A percentile compares a stretch with the other conserved stretches of the same genome.
These are phyloP conservation scores for Pterocles orientalis DNA, from an alignment of 2,113 vertebrate genomes.

Conservation along the genomic window DNA sequence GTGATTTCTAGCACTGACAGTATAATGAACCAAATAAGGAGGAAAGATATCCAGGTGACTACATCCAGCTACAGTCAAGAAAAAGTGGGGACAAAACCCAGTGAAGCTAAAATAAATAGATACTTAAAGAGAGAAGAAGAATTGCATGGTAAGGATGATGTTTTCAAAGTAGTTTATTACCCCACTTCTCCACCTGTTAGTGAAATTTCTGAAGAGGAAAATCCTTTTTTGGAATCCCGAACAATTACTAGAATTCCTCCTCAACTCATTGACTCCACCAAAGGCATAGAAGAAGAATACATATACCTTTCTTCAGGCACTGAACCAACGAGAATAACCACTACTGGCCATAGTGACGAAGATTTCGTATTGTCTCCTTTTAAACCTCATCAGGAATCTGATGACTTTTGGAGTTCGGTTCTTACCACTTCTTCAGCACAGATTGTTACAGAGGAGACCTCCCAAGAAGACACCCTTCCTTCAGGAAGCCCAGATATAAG, in stretches of 20 bases:
- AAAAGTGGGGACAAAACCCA: slow-evolving; percentile 36
- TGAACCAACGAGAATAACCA: slow-evolving; percentile 62
- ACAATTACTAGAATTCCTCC: slow-evolving; percentile 23
- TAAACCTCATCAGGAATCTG: slow-evolving; percentile 48
- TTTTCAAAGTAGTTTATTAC: slow-evolving; percentile 63
- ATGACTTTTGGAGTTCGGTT: slow-evolving; percentile 69
- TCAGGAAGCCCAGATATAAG: slow-evolving; percentile 63
- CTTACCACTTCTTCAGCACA: slow-evolving; percentile 55
- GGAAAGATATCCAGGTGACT: slow-evolving; percentile 69
- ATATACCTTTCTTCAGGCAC: slow-evolving; percentile 58
- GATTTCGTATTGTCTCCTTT: slow-evolving; percentile 65
- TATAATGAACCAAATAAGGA: slow-evolving; percentile 71
- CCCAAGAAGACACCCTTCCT: slow-evolving; percentile 60
- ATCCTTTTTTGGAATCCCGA: slow-evolving; percentile 28
- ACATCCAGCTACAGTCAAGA: slow-evolving; percentile 71
- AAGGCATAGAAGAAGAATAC: slow-evolving; percentile 59
- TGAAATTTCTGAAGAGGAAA: slow-evolving; percentile 55
- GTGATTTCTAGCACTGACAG: slow-evolving; percentile 67
- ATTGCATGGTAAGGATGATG: slow-evolving; percentile 56
- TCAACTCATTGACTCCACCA: slow-evolving; percentile 40
- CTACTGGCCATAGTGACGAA: slow-evolving; percentile 59
- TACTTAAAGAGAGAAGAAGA: slow-evolving; percentile 65
- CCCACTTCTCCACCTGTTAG: slow-evolving; percentile 60
- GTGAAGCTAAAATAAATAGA: slow-evolving; percentile 63
- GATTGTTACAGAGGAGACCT: slow-evolving; percentile 43